Evolutionary conservation across 2,797 vertebrate genomes (phyloP), one percentile per base, ranked within the genome.

Genomic region (Melopsittacus undulatus): DNA sequence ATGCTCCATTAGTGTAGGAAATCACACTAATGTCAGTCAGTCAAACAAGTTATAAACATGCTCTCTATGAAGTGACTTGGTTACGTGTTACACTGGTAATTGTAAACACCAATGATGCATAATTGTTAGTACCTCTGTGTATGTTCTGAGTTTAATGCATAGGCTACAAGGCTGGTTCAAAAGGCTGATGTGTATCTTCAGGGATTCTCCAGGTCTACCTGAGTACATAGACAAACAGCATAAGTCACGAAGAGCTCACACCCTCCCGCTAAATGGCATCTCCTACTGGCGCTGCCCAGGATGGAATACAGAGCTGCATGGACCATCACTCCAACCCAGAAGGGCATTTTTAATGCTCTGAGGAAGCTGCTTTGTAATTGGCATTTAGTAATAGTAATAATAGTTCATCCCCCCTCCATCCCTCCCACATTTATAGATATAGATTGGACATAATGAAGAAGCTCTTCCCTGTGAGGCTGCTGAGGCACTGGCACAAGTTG

Each of bases 291-390:
- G n/a, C 46, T 56, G 51, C n/a, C 68, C 24, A 22, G 40, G 54
- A 7, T 1, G 6, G 38, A 13, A 22, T 24, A 46, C 0, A 0
- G 84, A 87, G 49, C 42, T 48, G 48, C 42, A 5, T 0, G 0
- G 51, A 21, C 27, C 7, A 0, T 21, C 0, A 0, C 23, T n/a
- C 23, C 2, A 4, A 12, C 4, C 26, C 68, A 64, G 38, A 22
- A 43, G 24, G 63, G 21, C 23, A 7, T 16, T 89, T 67, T 32
- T 54, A 34, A 19, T 3, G 15, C 27, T 63, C 45, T 4, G 11
- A 78, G 18, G 46, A 89, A 87, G 67, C 67, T 64, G 52, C 9
- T 32, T n/a, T 14, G 16, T 40, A 52, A 57, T 2, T 32, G 45
- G 11, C 14, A 27, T 34, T 64, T 11, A 6, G 40, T 59, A 52